Evolutionary conservation across 2,113 vertebrate species (phyloP), one percentile per base, ranked within the genome.

Genomic region (Mystacornis crossleyi): DNA sequence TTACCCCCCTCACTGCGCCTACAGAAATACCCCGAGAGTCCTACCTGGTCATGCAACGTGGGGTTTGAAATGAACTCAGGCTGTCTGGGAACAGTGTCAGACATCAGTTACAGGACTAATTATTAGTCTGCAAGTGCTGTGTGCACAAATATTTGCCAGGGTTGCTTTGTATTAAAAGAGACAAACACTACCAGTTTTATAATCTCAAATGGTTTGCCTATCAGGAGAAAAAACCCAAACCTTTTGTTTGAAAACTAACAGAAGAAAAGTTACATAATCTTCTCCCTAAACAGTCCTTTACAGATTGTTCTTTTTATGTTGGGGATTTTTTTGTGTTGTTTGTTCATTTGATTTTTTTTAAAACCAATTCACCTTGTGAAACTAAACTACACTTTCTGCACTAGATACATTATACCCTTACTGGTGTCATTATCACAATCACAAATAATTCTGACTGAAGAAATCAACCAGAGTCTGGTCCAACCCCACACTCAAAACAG

Each of bases 41-140:
- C 58, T 36, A 45, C 31, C 57, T 81, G 0, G 0, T 45, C 51
- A 47, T 6, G 60, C 19, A 94, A 50, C 64, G 65, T 0, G 1
- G 14, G 8, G 38, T 34, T 67, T 78, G 38, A 89, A 94, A 81
- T 18, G 8, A 91, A 74, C 2, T 6, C 43, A 24, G 53, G n/a
- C 24, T 55, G n/a, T 11, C 53, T 45, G 81, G 47, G 70, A n/a
- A 40, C 64, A 79, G 25, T 9, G 65, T 47, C 73, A 81, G 38
- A 12, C 17, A 34, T 43, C 69, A 81, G 33, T 21, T 62, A 79
- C 67, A 81, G 61, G 24, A 61, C 15, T 47, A 50, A 64, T 85
- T 69, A 75, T 75, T 90, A 81, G 74, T 47, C 57, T 85, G 40
- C 57, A 91, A 81, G 21, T 11, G 9, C 25, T 79, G 26, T 7